Base-by-base conservation (phyloP, 64 coral and sea anemone genomes). In the Stichodactyla mertensii region DNA sequence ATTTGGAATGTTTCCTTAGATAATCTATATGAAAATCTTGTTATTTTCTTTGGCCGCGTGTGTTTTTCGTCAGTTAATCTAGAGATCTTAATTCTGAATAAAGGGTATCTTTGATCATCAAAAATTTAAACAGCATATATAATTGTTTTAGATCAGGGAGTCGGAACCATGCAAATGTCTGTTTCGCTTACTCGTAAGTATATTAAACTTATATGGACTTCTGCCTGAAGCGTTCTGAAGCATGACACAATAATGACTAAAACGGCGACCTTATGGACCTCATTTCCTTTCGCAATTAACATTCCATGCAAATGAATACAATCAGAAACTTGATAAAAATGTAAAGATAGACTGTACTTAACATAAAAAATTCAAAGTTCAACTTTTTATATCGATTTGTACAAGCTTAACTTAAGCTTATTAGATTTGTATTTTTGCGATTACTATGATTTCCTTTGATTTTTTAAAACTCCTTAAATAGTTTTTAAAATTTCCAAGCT, bases 231-330 rank as follows among this genome's bases (percentile, higher is more conserved):
- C 69, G 69, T 26, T 74, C 69, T 74, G 69, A 74, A 74, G 69
- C 69, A 13, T 31, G 23, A 10, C 69, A 74, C 3, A 45, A 45
- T 27, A 31, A 74, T 74, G 24, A 74, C 69, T 74, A 74, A 74
- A 74, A 81, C 51, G 36, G 16, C 51, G 78, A 81, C 31, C 78
- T 81, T 20, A 19, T 20, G n/a, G 51, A 81, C 78, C 78, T 55
- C 22, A 81, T 81, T 81, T 81, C 51, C 78, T 81, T 81, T 81
- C 20, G 54, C 52, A 53, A 81, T 81, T 81, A 81, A 28, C 15
- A 81, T 55, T 81, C 78, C 53, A 6, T 81, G 51, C 18, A 53
- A 6, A 31, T 11, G 22, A 74, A 58, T 5, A 58, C 8, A 11
- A 58, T 58, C 14, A 58, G 56, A 58, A 58, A 15, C 56, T 58